Conservation (phyloP, 1,140 invertebrate species). For the Macrobrachium rosenbergii region DNA sequence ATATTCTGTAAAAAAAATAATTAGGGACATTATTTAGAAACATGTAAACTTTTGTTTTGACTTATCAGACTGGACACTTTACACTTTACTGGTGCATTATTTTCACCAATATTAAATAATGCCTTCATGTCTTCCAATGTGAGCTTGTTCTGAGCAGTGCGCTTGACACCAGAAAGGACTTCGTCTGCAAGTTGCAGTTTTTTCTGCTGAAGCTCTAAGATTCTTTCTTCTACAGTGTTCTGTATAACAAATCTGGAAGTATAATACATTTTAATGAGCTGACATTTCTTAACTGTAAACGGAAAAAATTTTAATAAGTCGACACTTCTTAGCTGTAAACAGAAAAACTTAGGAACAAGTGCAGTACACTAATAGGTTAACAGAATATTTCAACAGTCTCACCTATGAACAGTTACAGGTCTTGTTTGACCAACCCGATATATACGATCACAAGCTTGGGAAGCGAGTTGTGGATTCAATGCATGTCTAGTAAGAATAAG, state of each 20-base stretch:
- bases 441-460: constrained; percentile 91
- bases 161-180: constrained; percentile 79
- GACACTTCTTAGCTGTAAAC: not conserved
- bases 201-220: constrained; percentile 82
- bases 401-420: constrained; percentile 87
- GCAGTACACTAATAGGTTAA: too few species aligned
- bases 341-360: not conserved
- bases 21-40: too few species aligned
- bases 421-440: constrained; percentile 90
- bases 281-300: not conserved
- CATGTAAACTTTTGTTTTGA: too few species aligned
- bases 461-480: constrained; percentile 96
- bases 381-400: constrained; percentile 61
- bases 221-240: constrained; percentile 88
- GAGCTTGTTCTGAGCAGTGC: constrained; percentile 76
- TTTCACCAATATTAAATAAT: constrained; percentile 77
- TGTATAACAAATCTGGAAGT: constrained; percentile 81
- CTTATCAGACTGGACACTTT: too few species aligned
- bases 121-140: constrained; percentile 83
- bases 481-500: constrained; percentile 88
- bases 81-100: too few species aligned
- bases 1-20: too few species aligned
- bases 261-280: not conserved
- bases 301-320: not conserved
- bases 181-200: constrained; percentile 85